phyloP scores from a whole-genome alignment of 2,888 invertebrate genomes.

The Parnassius smintheus region DNA sequence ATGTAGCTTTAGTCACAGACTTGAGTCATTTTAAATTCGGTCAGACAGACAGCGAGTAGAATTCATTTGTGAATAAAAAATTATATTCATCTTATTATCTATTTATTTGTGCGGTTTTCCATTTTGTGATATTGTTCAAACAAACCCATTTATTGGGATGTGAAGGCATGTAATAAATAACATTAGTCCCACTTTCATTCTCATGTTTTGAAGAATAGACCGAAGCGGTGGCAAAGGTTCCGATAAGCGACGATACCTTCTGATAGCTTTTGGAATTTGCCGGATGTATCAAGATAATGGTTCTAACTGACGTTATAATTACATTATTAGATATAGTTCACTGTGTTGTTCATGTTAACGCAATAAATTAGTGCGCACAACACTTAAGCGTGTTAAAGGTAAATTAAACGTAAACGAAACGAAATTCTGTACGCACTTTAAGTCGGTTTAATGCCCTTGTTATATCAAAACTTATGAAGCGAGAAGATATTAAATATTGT shows the following conservation, averaged over 20 bases:
- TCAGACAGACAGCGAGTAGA: too few species aligned
- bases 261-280: slow-evolving; percentile 66
- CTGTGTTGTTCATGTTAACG: slow-evolving; percentile 18
- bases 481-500: slow-evolving; percentile 9
- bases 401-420: slow-evolving; percentile 16
- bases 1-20: too few species aligned
- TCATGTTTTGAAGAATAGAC: slow-evolving; percentile 48
- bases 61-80: too few species aligned
- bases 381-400: slow-evolving; percentile 12
- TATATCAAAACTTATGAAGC: slow-evolving; percentile 49
- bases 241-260: slow-evolving; percentile 54
- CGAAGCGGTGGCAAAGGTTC: slow-evolving; percentile 57
- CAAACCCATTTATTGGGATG: neutral
- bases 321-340: slow-evolving; percentile 35
- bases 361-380: slow-evolving; percentile 20
- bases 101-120: too few species aligned
- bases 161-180: slow-evolving; percentile 25
- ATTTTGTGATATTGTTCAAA: too few species aligned
- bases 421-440: slow-evolving; percentile 35
- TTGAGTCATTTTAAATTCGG: too few species aligned
- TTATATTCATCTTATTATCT: too few species aligned
- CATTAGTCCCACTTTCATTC: slow-evolving; percentile 35
- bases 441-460: slow-evolving; percentile 39
- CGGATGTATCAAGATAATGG: slow-evolving; percentile 60
- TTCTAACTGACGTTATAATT: slow-evolving; percentile 44